Conservation (phyloP, 53 echinoderm and acorn worm genomes). For the Crossaster papposus region DNA sequence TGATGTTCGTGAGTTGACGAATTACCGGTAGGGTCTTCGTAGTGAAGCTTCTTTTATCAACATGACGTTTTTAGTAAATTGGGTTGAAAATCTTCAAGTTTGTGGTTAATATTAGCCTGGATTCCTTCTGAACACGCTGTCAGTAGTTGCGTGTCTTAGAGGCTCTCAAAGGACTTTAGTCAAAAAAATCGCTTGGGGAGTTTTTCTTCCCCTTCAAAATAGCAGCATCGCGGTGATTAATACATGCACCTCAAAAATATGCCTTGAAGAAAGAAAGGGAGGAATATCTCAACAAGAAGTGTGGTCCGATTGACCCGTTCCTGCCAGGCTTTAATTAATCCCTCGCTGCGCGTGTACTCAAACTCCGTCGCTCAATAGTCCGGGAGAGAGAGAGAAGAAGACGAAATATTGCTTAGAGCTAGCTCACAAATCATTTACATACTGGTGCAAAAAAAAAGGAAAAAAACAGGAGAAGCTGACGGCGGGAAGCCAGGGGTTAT, state of each 20-base stretch:
- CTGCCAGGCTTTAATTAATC: conserved; percentile 45
- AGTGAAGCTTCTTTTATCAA: not conserved
- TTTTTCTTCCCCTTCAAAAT: not conserved
- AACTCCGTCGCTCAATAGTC: conserved; percentile 15
- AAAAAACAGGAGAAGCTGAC: no score
- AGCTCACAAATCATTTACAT: conserved; percentile 17
- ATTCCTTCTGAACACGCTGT: conserved; percentile 1
- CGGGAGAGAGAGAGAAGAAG: not conserved
- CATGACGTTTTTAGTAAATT: not conserved
- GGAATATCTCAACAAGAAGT: not conserved
- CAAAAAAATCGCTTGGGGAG: not conserved
- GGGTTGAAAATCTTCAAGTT: not conserved
- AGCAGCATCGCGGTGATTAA: conserved; percentile 35
- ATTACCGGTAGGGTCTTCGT: not conserved
- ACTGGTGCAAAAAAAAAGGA: not conserved
- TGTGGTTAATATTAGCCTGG: not conserved
- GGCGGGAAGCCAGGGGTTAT: not conserved
- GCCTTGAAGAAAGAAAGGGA: not conserved
- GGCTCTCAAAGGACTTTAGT: not conserved
- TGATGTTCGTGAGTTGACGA: not conserved
- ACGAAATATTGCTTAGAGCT: conserved; percentile 5
- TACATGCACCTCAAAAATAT: not conserved
- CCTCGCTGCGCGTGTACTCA: not conserved
- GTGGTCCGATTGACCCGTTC: not conserved
- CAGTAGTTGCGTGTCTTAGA: conserved; percentile 21